Evolutionary conservation across 2,888 invertebrate genomes (phyloP), one percentile per base, ranked within the genome.

Genomic region (Pedicia rivosa): DNA sequence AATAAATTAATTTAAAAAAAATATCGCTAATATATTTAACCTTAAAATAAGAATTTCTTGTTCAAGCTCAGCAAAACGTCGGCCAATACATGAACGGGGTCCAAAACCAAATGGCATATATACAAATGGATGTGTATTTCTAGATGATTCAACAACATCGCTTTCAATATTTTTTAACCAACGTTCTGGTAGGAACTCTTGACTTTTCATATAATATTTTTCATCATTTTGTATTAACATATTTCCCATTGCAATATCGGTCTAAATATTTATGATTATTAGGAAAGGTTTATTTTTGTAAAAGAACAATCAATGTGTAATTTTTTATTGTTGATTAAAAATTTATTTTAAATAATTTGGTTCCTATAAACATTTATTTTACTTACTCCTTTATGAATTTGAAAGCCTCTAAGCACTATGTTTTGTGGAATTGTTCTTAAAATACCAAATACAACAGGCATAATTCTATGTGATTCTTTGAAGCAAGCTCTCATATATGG

Each of bases 51-150:
- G 51, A 2, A 62, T 61, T 54, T 73, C 71, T 39, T 78, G 64
- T 55, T 79, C 80, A 43, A 81, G 57, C 47, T 78, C 77, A 0
- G 79, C 80, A 44, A 83, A 68, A 47, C 81, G 61, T 50, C 73
- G 65, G 4, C 82, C 82, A 40, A 77, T 67, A 48, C 79, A 79
- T 42, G 68, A 67, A 33, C 78, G 66, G 0, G 74, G 14, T 7
- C 35, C 35, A 35, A 35, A 35, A 5, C 35, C 35, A 26, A 35
- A 35, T 12, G 35, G 35, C n/a, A 35, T 17, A 25, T 17, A 35
- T 16, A 17, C 8, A 35, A 35, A 35, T 7, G 35, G 35, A 35
- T 35, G 17, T 24, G 24, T 24, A 12, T 27, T 27, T 27, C 12
- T 13, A 27, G 27, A n/a, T 12, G 10, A 4, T 4, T 12, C 10